These are phyloP conservation scores for Montipora sp. DNA, from an alignment of 64 coral and sea anemone genomes.

Conservation along the genomic window DNA sequence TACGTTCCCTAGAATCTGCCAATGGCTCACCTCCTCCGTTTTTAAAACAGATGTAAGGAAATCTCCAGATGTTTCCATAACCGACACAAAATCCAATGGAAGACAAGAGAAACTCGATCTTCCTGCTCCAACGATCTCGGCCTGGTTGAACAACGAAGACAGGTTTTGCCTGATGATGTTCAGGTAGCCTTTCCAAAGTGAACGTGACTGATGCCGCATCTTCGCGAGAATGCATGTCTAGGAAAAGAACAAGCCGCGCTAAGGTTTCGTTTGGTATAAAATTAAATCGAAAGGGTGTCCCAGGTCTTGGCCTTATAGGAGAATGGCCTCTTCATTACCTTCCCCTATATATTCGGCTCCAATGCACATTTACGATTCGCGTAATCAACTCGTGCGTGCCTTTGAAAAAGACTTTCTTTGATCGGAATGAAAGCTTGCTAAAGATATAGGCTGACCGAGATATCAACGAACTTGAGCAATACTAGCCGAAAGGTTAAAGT, in stretches of 20 bases:
- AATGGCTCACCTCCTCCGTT: slow-evolving; percentile 68
- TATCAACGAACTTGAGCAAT: neutral
- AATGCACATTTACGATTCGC: neutral
- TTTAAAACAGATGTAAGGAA: slow-evolving; percentile 76
- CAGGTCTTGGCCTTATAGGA: no score
- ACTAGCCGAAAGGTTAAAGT: neutral
- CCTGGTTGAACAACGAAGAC: neutral
- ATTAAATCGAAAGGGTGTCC: neutral
- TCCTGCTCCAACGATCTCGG: slow-evolving; percentile 72
- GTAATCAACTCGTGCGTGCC: neutral
- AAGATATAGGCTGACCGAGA: neutral
- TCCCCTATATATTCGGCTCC: no score
- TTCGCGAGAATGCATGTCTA: neutral
- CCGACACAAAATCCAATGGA: slow-evolving; percentile 78
- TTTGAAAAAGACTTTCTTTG: neutral
- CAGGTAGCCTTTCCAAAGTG: slow-evolving; percentile 27
- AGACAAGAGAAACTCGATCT: slow-evolving; percentile 76
- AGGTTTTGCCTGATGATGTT: neutral
- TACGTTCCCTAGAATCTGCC: neutral
- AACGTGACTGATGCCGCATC: neutral
- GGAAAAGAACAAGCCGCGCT: neutral
- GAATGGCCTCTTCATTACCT: no score
- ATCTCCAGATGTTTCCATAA: slow-evolving; percentile 84
- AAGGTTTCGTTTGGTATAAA: neutral
- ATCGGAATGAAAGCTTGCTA: neutral